A percentile compares a stretch with the other conserved stretches of the same genome.
These are phyloP conservation scores for Tetramorium parvispinum DNA, from an alignment of 1,140 invertebrate genomes.

Conservation along the genomic window DNA sequence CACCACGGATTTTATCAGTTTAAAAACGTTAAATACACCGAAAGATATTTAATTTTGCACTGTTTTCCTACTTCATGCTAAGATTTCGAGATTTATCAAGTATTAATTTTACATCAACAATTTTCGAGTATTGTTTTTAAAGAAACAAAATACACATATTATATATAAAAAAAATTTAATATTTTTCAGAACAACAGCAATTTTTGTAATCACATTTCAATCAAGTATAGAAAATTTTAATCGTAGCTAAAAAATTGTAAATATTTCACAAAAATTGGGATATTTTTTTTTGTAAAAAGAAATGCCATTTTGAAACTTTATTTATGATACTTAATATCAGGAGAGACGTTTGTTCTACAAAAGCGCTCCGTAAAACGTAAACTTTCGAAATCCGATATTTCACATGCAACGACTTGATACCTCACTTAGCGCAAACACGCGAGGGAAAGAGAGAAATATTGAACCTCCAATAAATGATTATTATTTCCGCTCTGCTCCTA, in stretches of 20 bases:
- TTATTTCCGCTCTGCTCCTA: slow-evolving; percentile 23
- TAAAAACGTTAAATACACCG: neutral
- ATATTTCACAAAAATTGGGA: neutral
- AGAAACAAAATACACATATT: neutral
- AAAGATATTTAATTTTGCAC: neutral
- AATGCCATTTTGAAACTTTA: neutral
- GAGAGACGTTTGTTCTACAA: neutral
- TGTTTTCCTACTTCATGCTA: neutral
- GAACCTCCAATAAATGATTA: slow-evolving; percentile 11
- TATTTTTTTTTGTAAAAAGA: neutral
- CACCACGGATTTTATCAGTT: neutral
- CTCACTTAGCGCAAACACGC: neutral
- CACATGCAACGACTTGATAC: neutral
- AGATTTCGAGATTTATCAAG: neutral
- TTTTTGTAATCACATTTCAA: neutral
- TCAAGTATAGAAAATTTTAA: neutral
- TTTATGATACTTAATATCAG: neutral
- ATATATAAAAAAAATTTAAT: neutral
- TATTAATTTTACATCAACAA: neutral
- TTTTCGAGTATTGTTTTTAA: neutral
- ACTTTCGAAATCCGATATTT: neutral
- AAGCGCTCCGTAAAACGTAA: neutral
- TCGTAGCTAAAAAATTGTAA: neutral
- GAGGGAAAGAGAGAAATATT: neutral
- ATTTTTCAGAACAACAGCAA: neutral